Base-by-base conservation (phyloP, 2,797 vertebrate genomes). In the Antrozous pallidus region DNA sequence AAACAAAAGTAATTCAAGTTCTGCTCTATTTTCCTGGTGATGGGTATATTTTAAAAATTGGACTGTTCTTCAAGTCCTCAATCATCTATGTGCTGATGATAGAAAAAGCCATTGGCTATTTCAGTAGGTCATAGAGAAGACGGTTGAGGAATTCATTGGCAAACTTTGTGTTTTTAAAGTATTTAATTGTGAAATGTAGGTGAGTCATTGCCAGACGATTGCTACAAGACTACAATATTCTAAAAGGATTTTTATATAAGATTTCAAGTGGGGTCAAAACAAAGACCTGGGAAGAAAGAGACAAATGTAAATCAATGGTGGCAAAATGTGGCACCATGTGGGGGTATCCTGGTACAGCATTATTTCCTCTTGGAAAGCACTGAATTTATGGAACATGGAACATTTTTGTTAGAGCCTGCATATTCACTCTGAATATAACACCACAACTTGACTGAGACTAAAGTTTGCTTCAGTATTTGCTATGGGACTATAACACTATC, bases 121-220 rank as follows among this genome's bases (percentile, higher is more conserved):
- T 94, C 73, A 67, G 42, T 40, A 84, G 42, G 38, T 81, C 92
- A 92, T 28, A 42, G 49, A 51, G 12, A 92, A 86, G 69, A 70
- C 38, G 88, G 70, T 18, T 93, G 56, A 93, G 70, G 78, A 95
- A 96, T 83, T 96, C 65, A 85, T 3, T 92, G 93, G 88, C 42
- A 73, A 74, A 33, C 14, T 40, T 56, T 82, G 47, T 45, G 26
- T 84, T 88, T 81, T 92, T 81, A 88, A 47, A 90, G 84, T 63
- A 93, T 80, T 83, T 90, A 87, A 84, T 69, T 88, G 49, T 81
- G 73, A 95, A 93, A 88, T 88, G 47, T 26, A n/a, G 31, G 18
- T 51, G 69, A 85, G 42, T 75, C 92, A 85, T 87, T 93, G 67
- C 14, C 54, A 85, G 67, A 77, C 83, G 63, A 77, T 81, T 91